Evolutionary conservation across 2,797 vertebrate genomes (phyloP).

Genomic region (Astyanax mexicanus): DNA sequence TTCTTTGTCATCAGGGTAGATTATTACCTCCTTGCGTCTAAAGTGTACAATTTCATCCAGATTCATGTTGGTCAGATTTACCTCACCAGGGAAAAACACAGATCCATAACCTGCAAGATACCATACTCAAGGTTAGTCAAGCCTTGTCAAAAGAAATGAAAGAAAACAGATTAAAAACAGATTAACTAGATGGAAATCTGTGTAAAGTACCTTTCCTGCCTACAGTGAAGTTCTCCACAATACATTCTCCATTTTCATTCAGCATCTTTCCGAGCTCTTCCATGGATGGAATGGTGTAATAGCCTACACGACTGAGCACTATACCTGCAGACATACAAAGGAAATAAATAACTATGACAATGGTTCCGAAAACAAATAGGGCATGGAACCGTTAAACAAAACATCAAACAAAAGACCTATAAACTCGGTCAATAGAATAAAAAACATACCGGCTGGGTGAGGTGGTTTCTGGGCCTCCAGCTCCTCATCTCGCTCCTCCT

Average conservation of each 20-base stretch:
- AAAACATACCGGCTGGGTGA: conserved; percentile 88
- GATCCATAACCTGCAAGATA: conserved; percentile 91
- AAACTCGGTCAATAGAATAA: not conserved
- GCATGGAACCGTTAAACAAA: too few species aligned
- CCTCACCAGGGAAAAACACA: conserved; percentile 89
- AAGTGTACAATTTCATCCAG: conserved; percentile 95
- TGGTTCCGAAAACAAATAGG: not conserved
- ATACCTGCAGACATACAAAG: conserved; percentile 79
- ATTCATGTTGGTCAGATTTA: conserved; percentile 89
- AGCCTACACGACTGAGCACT: conserved; percentile 86
- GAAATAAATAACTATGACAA: not conserved
- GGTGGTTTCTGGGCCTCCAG: conserved; percentile 68
- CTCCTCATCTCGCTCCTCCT: conserved; percentile 86
- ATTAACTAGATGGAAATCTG: not conserved
- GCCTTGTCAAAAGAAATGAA: not conserved
- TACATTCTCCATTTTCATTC: conserved; percentile 85
- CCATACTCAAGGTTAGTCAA: not conserved
- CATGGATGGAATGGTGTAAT: conserved; percentile 95
- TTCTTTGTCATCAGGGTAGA: conserved; percentile 90
- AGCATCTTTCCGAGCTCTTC: conserved; percentile 89
- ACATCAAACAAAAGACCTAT: too few species aligned
- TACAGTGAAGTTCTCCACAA: conserved; percentile 91
- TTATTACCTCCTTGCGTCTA: conserved; percentile 93
- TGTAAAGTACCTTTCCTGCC: conserved; percentile 87
- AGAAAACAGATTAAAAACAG: not conserved